Percentiles rank a stretch among this genome's conserved stretches.
Conservation (phyloP, 1,140 invertebrate genomes). For the Polyergus mexicanus region DNA sequence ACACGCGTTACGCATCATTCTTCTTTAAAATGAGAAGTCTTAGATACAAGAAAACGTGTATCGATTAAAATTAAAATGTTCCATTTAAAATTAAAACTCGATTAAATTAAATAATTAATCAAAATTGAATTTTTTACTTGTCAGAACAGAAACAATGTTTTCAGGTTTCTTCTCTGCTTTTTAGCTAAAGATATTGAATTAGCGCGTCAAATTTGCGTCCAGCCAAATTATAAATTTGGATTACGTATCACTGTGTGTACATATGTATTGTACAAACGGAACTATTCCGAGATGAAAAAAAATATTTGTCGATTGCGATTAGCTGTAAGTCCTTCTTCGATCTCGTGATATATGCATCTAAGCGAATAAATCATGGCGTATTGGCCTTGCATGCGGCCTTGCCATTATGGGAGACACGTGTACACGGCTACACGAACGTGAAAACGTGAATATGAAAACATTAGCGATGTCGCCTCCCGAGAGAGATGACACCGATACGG, state of each 20-base stretch:
- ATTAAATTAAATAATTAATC: not conserved
- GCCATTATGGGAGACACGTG: slow-evolving; percentile 24
- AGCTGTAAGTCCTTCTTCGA: not conserved
- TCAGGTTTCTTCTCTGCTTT: not conserved
- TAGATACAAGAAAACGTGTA: not conserved
- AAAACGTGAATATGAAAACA: slow-evolving; percentile 50
- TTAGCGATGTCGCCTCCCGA: slow-evolving; percentile 13
- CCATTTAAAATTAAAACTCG: not conserved
- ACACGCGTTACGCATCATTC: not conserved
- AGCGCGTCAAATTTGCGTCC: not conserved
- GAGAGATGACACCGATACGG: slow-evolving; percentile 40
- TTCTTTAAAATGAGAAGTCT: not conserved
- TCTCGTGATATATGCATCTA: not conserved
- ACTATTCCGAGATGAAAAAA: not conserved
- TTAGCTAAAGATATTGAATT: slow-evolving; percentile 7
- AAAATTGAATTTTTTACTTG: slow-evolving; percentile 2
- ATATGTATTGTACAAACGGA: not conserved
- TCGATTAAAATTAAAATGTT: not conserved
- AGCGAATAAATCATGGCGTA: not conserved
- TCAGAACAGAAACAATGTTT: not conserved
- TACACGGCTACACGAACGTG: not conserved
- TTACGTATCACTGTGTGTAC: too few relatives aligned
- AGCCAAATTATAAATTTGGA: not conserved
- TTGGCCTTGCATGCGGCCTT: slow-evolving; percentile 41
- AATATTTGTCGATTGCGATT: not conserved